phyloP scores from a whole-genome alignment of 2,888 invertebrate genomes.

The Tricholauxania praeusta region DNA sequence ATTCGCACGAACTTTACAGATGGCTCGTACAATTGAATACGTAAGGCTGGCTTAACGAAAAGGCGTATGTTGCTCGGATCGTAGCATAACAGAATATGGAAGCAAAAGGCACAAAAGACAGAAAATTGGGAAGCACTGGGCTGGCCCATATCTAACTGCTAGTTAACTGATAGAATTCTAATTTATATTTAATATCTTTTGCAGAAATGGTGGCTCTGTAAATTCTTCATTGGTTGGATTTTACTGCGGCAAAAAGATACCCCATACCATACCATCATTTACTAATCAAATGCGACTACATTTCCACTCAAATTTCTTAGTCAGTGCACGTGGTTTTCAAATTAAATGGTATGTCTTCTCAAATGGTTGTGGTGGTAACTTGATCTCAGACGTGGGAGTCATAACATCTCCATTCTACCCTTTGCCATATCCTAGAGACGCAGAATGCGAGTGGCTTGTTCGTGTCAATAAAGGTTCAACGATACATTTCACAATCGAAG shows the following conservation, averaged over 20 bases:
- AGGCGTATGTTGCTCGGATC: too few species aligned
- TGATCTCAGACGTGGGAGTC: conserved; percentile 77
- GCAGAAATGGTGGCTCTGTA: conserved; percentile 81
- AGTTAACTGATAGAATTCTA: too few species aligned
- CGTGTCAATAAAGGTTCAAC: conserved; percentile 78
- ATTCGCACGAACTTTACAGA: too few species aligned
- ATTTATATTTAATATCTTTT: background rate
- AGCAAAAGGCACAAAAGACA: too few species aligned
- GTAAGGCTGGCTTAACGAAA: too few species aligned
- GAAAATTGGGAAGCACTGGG: too few species aligned
- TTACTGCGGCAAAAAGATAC: conserved; percentile 79
- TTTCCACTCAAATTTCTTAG: conserved; percentile 81
- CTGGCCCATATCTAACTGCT: too few species aligned
- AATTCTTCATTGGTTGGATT: conserved; percentile 82
- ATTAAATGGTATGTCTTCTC: conserved; percentile 77
- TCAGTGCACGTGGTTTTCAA: conserved; percentile 77
- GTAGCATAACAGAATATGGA: too few species aligned
- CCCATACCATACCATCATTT: conserved; percentile 78
- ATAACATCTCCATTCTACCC: conserved; percentile 92
- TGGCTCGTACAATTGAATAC: too few species aligned
- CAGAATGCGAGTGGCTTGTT: conserved; percentile 86
- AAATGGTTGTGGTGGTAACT: conserved; percentile 84
- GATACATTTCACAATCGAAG: conserved; percentile 76
- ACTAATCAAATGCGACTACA: conserved; percentile 80
- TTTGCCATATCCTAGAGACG: conserved; percentile 75